Percentiles rank a stretch among this genome's conserved stretches.
phyloP scores from a whole-genome alignment of 2,113 vertebrate species.

The Sphaerodactylus townsendi region DNA sequence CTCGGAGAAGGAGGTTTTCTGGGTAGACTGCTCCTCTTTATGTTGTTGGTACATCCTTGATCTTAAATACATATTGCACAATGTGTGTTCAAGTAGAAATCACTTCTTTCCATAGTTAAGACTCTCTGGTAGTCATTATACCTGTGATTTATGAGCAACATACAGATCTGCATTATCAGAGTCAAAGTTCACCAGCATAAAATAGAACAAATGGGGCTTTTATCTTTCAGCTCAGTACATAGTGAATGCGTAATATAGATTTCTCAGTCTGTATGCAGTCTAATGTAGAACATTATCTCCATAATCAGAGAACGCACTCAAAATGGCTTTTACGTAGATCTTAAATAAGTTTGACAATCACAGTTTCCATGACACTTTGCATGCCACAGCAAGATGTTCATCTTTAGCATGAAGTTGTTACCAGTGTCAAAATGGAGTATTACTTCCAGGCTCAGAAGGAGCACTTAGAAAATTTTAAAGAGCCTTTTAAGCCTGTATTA shows the following conservation, averaged over 20 bases:
- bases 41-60: too few relatives aligned
- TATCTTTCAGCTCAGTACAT: too few relatives aligned
- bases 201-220: too few relatives aligned
- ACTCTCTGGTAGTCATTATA: too few relatives aligned
- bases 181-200: too few relatives aligned
- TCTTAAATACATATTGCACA: too few relatives aligned
- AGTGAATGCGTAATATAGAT: slow-evolving; percentile 65
- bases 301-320: slow-evolving; percentile 60
- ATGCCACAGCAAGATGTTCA: slow-evolving; percentile 50
- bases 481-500: slow-evolving; percentile 64
- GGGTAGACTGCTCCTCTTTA: too few relatives aligned
- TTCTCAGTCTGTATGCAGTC: slow-evolving; percentile 73
- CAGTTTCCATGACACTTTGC: slow-evolving; percentile 44
- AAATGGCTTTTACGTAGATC: slow-evolving; percentile 60
- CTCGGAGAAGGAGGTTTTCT: too few relatives aligned
- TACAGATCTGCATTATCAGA: too few relatives aligned
- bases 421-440: slow-evolving; percentile 32
- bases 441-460: slow-evolving; percentile 67
- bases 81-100: too few relatives aligned
- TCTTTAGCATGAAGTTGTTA: slow-evolving; percentile 38
- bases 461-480: slow-evolving; percentile 70
- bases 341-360: slow-evolving; percentile 68
- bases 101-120: too few relatives aligned
- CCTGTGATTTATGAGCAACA: too few relatives aligned
- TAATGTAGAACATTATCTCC: slow-evolving; percentile 73